phyloP scores from a whole-genome alignment of 1,140 invertebrate species.

The Orchestia grillus region DNA sequence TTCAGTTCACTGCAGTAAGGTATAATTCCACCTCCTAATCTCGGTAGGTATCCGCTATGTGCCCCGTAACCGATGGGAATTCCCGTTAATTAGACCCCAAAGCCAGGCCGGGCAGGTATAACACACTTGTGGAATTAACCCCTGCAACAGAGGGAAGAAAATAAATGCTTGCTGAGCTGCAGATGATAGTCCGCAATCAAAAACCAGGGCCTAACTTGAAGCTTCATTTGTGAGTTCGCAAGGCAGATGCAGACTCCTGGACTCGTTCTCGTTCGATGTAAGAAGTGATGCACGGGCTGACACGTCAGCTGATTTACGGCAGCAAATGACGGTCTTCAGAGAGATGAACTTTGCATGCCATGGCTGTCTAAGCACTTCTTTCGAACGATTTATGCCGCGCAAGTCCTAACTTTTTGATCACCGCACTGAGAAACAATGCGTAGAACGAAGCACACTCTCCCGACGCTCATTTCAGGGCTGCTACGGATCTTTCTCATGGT shows the following conservation, averaged over 20 bases:
- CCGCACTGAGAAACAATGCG: background rate
- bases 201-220: background rate
- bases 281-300: background rate
- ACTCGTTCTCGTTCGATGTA: background rate
- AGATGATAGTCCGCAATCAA: background rate
- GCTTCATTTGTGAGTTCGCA: background rate
- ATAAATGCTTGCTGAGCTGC: background rate
- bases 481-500: background rate
- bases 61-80: background rate
- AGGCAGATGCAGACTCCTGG: background rate
- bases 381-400: background rate
- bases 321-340: background rate
- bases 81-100: background rate
- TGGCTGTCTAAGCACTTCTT: background rate
- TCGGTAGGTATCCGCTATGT: background rate
- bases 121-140: background rate
- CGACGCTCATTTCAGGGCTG: background rate
- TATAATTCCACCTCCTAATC: background rate
- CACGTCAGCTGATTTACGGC: constrained; percentile 23
- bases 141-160: background rate
- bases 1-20: background rate
- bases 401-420: background rate
- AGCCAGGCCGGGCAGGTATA: background rate
- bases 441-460: background rate
- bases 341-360: background rate